A percentile compares a stretch with the other conserved stretches of the same genome.
These are phyloP conservation scores for Pterocles gutturalis DNA, from an alignment of 2,113 vertebrate genomes.

Conservation along the genomic window DNA sequence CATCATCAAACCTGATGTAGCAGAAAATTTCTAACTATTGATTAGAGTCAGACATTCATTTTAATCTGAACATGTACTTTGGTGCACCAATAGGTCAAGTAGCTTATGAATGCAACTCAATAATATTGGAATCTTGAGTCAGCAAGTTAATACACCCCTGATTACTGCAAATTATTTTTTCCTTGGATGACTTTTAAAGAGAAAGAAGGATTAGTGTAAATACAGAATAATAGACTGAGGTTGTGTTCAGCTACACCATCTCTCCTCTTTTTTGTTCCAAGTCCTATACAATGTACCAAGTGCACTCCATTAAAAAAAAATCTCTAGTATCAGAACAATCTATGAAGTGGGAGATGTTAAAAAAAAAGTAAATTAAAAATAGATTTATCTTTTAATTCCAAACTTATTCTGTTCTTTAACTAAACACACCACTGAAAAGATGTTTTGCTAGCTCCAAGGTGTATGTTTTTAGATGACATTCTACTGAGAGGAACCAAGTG, in stretches of 20 bases:
- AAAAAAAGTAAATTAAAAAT: not conserved
- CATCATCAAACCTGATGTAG: constrained; percentile 57
- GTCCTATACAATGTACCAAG: not conserved
- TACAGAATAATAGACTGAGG: not conserved
- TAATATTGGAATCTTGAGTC: not conserved
- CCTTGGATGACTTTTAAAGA: not conserved
- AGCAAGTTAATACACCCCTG: not conserved
- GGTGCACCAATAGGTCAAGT: constrained; percentile 32
- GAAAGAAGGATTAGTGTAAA: not conserved
- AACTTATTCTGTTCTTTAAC: not conserved
- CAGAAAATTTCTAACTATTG: constrained; percentile 57
- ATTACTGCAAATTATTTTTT: not conserved
- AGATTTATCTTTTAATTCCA: not conserved
- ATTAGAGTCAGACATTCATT: constrained; percentile 39
- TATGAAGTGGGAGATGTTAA: not conserved
- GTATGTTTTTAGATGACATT: not conserved
- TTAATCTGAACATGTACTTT: constrained; percentile 13
- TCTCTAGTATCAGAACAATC: not conserved
- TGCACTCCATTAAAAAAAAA: not conserved
- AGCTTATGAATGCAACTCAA: not conserved
- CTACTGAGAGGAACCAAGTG: not conserved
- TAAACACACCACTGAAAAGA: not conserved
- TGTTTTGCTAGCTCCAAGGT: not conserved
- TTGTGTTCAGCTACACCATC: not conserved
- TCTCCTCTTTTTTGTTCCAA: not conserved